Base-by-base conservation (phyloP, 2,797 vertebrate genomes). In the Liasis olivaceus region DNA sequence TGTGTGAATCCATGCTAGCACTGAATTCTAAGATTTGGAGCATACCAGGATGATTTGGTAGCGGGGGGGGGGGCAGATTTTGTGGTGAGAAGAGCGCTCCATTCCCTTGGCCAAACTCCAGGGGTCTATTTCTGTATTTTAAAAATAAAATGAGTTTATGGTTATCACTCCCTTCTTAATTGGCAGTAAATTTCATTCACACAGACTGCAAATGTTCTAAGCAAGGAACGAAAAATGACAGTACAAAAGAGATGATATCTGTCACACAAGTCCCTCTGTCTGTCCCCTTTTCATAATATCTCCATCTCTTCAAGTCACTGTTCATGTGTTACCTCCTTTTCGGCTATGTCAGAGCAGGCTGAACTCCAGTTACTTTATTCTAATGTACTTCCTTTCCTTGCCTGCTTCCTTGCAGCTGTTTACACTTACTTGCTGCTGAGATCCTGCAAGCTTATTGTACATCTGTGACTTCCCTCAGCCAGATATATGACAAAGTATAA, bases 141-240 rank as follows among this genome's bases (percentile, higher is more conserved):
- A 93, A 90, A 69, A 96, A 95, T 96, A 93, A 96, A 97, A 96
- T 85, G 91, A 96, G 85, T 93, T 94, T 94, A 94, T 95, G 94
- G 94, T 88, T 97, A 95, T 95, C 93, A 95, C 95, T 97, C 95
- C 93, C 93, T 95, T 95, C 94, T 93, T 96, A 95, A 96, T 94
- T 95, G 96, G 95, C 95, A 95, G 85, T 96, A 94, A 94, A 96
- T 97, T 95, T 95, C 51, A 81, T 90, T 96, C 94, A 91, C 93
- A 91, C 93, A 96, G 95, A 95, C 22, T 0, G 95, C 92, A 92
- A 94, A 94, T 94, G 94, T 94, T 85, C 94, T 91, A 91, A 13
- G 0, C 94, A 90, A 88, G 94, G 94, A 95, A 96, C 85, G 64
- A 94, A 94, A 91, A 89, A 91, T 93, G 91, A 90, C 93, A 95